Evolutionary conservation across 2,113 vertebrate genomes (phyloP).

Genomic region (Taxidea taxus): DNA sequence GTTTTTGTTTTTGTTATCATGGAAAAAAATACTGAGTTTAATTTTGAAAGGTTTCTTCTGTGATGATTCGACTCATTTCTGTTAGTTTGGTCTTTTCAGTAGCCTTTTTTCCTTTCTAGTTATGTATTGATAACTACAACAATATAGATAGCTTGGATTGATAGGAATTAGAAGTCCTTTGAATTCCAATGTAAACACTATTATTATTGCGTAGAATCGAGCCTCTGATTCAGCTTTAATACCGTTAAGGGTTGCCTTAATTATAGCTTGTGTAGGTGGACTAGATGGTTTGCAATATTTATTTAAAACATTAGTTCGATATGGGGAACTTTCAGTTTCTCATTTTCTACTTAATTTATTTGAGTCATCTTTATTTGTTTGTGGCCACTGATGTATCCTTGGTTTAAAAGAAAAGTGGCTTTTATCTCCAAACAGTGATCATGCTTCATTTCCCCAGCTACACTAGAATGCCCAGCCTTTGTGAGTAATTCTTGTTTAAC

Average conservation of each 20-base stretch:
- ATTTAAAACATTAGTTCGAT: not conserved
- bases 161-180: not conserved
- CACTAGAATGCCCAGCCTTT: slow-evolving; percentile 52
- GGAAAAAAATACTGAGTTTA: not conserved
- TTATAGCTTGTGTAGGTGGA: not conserved
- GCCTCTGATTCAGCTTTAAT: not conserved
- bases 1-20: not conserved
- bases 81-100: not conserved
- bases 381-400: slow-evolving; percentile 34
- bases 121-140: not conserved
- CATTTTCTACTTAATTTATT: slow-evolving; percentile 72
- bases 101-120: not conserved
- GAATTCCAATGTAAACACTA: not conserved
- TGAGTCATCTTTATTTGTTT: slow-evolving; percentile 73
- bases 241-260: not conserved
- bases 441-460: slow-evolving; percentile 63
- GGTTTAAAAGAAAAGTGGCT: slow-evolving; percentile 58
- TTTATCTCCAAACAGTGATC: slow-evolving; percentile 58
- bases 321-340: slow-evolving; percentile 60
- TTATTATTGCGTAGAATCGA: not conserved
- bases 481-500: slow-evolving; percentile 60
- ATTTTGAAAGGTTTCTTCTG: not conserved
- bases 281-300: not conserved
- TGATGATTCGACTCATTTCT: not conserved
- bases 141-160: not conserved